These are phyloP conservation scores for Toxostoma redivivum DNA, from an alignment of 2,113 vertebrate species.

Conservation along the genomic window DNA sequence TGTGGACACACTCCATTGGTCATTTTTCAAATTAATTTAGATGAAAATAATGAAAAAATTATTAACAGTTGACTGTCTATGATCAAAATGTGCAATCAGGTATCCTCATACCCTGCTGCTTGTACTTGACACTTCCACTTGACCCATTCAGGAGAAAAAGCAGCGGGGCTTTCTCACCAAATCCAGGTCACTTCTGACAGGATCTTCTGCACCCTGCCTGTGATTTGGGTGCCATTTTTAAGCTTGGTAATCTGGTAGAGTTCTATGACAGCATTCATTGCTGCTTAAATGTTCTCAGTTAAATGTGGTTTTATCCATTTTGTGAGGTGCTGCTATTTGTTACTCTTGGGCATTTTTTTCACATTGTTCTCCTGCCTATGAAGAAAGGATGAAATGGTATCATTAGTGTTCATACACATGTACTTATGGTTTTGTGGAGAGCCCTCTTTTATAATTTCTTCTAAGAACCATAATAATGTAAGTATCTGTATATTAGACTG, in stretches of 20 bases:
- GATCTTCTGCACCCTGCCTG: background rate
- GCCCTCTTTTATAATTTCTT: background rate
- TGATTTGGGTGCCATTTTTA: background rate
- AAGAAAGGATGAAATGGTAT: background rate
- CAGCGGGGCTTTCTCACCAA: background rate
- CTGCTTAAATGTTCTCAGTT: background rate
- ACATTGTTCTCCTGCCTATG: background rate
- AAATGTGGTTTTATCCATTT: background rate
- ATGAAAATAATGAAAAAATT: background rate
- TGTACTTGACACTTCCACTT: background rate
- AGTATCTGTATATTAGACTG: background rate
- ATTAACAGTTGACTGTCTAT: background rate
- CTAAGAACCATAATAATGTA: background rate
- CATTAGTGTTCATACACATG: accelerated
- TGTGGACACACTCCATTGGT: background rate
- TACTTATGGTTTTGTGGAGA: background rate
- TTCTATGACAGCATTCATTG: background rate
- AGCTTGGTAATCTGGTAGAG: background rate
- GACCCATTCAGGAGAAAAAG: background rate
- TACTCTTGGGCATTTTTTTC: background rate
- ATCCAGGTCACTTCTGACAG: background rate
- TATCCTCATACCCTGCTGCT: background rate
- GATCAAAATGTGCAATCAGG: background rate
- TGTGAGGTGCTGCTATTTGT: background rate
- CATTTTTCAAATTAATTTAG: background rate